Evolutionary conservation across 2,113 vertebrate genomes (phyloP).

Genomic region (Nansenia antarctica): DNA sequence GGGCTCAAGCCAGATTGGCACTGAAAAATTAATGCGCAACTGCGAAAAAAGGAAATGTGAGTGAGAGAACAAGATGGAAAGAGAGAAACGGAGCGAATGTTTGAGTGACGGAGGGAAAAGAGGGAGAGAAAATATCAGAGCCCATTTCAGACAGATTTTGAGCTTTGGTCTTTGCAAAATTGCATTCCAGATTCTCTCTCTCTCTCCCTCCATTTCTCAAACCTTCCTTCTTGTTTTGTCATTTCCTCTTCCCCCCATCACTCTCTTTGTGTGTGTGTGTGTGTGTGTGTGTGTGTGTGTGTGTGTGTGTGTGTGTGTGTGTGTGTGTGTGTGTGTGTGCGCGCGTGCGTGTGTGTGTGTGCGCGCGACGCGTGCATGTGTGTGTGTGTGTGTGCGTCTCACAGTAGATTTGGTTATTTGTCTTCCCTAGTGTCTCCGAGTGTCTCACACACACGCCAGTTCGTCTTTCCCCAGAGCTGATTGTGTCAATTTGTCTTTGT

Average conservation of each 20-base stretch:
- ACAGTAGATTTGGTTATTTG: too few species aligned
- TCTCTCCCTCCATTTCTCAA: not conserved
- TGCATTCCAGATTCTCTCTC: slow-evolving; percentile 22
- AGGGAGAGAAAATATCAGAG: slow-evolving; percentile 43
- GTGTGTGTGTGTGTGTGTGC: slow-evolving; percentile 43
- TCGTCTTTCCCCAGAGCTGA: slow-evolving; percentile 65
- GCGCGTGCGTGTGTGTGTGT: too few species aligned
- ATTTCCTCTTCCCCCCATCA: slow-evolving; percentile 1
- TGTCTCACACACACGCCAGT: slow-evolving; percentile 32
- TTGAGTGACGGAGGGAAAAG: slow-evolving; percentile 20
- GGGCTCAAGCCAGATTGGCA: slow-evolving; percentile 74
- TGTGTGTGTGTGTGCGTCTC: slow-evolving; percentile 10
- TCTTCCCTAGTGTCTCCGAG: slow-evolving; percentile 5
- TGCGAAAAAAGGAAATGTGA: slow-evolving; percentile 52
- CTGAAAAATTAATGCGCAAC: slow-evolving; percentile 80
- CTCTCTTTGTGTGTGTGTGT: slow-evolving; percentile 24
- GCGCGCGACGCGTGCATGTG: not conserved
- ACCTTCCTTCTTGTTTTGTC: slow-evolving; percentile 33
- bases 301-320: slow-evolving; percentile 13
- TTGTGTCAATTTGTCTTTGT: slow-evolving; percentile 74
- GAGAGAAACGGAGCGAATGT: slow-evolving; percentile 43
- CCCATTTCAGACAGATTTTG: slow-evolving; percentile 64
- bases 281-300: slow-evolving; percentile 25
- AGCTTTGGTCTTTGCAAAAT: slow-evolving; percentile 64
- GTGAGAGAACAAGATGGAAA: slow-evolving; percentile 38